These are phyloP conservation scores for Morinoia aosen DNA, from an alignment of 2,888 invertebrate genomes.

Conservation along the genomic window DNA sequence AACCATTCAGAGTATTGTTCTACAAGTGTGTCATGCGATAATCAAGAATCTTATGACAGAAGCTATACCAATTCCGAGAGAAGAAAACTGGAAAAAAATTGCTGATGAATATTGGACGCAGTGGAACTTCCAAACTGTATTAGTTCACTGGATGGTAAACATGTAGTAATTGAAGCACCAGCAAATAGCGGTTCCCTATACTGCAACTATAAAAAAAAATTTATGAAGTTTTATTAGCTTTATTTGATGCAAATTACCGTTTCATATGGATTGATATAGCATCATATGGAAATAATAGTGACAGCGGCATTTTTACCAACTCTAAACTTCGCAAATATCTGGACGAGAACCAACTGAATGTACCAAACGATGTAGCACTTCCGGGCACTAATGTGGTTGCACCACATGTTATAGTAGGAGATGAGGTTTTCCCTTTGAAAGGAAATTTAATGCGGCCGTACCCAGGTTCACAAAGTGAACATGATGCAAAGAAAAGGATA, in stretches of 20 bases:
- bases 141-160: too few relatives aligned
- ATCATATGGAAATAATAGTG: conserved; percentile 56
- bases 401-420: too few relatives aligned
- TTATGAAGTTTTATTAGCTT: conserved; percentile 18
- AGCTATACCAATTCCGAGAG: conserved; percentile 44
- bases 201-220: conserved; percentile 55
- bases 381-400: conserved; percentile 35
- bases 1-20: too few relatives aligned
- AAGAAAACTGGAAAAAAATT: conserved; percentile 41
- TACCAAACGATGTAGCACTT: conserved; percentile 55
- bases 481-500: conserved; percentile 44
- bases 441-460: too few relatives aligned
- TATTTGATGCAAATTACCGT: background rate
- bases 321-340: conserved; percentile 53
- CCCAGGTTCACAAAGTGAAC: too few relatives aligned
- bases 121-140: conserved; percentile 48
- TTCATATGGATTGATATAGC: too few relatives aligned
- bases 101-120: background rate
- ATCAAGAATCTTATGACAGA: background rate
- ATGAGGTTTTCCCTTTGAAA: conserved; percentile 42
- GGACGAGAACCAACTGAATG: conserved; percentile 46
- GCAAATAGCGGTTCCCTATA: conserved; percentile 59
- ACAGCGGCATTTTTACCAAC: conserved; percentile 56
- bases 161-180: conserved; percentile 42
- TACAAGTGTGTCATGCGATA: conserved; percentile 58